These are phyloP conservation scores for Maconellicoccus hirsutus DNA, from an alignment of 1,140 invertebrate species.

Conservation along the genomic window DNA sequence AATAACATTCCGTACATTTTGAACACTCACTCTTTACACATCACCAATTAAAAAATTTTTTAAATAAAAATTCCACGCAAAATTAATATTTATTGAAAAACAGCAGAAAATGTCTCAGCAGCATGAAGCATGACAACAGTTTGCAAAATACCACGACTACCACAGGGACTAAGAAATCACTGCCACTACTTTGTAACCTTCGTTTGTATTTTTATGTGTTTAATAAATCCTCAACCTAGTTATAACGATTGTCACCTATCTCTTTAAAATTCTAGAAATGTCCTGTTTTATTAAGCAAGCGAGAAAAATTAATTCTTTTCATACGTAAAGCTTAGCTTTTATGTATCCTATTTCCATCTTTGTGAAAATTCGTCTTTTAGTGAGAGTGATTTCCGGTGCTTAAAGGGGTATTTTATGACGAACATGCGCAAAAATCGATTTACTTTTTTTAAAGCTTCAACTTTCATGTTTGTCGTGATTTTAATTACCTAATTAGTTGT, in stretches of 20 bases:
- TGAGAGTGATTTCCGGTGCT: too few relatives aligned
- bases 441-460: too few relatives aligned
- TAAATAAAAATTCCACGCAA: not conserved
- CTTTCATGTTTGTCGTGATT: too few relatives aligned
- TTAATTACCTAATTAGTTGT: too few relatives aligned
- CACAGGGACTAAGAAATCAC: not conserved
- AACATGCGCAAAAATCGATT: too few relatives aligned
- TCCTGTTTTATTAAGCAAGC: not conserved
- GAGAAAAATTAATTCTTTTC: not conserved
- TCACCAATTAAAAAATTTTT: not conserved
- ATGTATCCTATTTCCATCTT: not conserved
- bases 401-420: too few relatives aligned
- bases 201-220: not conserved
- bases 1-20: conserved; percentile 75
- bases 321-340: not conserved
- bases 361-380: too few relatives aligned
- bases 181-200: not conserved
- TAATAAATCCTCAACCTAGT: not conserved
- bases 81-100: not conserved
- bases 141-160: not conserved
- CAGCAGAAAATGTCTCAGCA: not conserved
- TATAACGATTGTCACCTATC: not conserved
- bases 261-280: not conserved
- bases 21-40: not conserved
- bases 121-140: not conserved